A percentile compares a stretch with the other conserved stretches of the same genome.
These are phyloP conservation scores for Beris morrisii DNA, from an alignment of 2,888 invertebrate genomes.

Conservation along the genomic window DNA sequence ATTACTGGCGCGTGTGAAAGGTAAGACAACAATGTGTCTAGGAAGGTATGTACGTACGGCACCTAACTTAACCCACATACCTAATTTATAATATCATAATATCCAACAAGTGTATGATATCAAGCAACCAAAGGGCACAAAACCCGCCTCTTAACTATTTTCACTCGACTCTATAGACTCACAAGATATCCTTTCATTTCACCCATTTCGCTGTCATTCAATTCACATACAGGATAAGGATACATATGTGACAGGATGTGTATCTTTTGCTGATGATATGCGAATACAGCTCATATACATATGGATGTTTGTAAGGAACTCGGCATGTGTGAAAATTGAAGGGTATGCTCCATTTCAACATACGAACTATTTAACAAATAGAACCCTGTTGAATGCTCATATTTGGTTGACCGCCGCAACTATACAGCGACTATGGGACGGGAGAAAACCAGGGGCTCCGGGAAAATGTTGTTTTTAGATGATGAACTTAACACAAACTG, in stretches of 20 bases:
- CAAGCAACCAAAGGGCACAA: too few relatives aligned
- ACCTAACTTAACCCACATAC: too few relatives aligned
- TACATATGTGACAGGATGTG: not conserved
- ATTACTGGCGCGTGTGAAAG: slow-evolving; percentile 21
- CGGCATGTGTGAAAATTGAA: not conserved
- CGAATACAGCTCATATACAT: not conserved
- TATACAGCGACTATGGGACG: slow-evolving; percentile 6
- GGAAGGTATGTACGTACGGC: too few relatives aligned
- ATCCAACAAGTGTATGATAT: too few relatives aligned
- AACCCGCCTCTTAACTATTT: too few relatives aligned
- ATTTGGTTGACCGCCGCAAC: slow-evolving; percentile 12
- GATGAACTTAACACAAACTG: slow-evolving; percentile 1
- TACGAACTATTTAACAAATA: slow-evolving; percentile 12
- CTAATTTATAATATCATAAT: too few relatives aligned
- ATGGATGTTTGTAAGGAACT: slow-evolving; percentile 2
- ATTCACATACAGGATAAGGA: slow-evolving; percentile 6
- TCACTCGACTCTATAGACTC: too few relatives aligned
- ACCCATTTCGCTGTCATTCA: slow-evolving; percentile 16
- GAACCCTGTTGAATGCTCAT: slow-evolving; percentile 25
- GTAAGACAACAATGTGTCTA: slow-evolving; percentile 12
- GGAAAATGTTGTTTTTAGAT: not conserved
- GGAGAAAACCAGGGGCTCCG: not conserved
- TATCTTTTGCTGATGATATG: slow-evolving; percentile 2
- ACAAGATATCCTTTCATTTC: slow-evolving; percentile 7
- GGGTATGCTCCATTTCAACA: too few relatives aligned